Evolutionary conservation across 2,113 vertebrate genomes (phyloP).

Genomic region (Hydrolagus affinis): DNA sequence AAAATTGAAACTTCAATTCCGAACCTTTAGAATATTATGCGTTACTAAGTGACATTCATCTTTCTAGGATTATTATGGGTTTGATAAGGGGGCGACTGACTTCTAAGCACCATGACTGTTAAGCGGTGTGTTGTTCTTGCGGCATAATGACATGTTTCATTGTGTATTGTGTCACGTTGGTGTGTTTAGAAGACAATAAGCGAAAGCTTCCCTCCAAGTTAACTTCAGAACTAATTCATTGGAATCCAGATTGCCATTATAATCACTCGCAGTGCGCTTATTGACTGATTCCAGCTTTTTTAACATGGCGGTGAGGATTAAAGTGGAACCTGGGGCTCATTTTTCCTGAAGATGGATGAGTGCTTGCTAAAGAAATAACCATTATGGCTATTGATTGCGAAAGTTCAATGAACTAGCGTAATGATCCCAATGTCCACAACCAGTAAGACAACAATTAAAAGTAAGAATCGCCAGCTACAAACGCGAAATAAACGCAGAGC

Average conservation of each 20-base stretch:
- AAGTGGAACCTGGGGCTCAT: not conserved
- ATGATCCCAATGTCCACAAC: slow-evolving; percentile 13
- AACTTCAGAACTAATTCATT: not conserved
- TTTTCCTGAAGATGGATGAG: not conserved
- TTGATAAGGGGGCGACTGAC: not conserved
- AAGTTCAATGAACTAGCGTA: not conserved
- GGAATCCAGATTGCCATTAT: not conserved
- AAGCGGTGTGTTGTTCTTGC: no score
- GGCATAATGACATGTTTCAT: not conserved
- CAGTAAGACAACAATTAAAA: slow-evolving; percentile 2
- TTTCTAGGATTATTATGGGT: not conserved
- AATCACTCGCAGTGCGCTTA: not conserved
- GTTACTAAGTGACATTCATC: not conserved
- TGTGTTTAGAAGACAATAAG: not conserved
- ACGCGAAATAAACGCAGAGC: no score
- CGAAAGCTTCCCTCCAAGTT: not conserved
- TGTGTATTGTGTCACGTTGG: not conserved
- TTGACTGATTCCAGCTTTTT: not conserved
- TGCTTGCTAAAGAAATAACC: not conserved
- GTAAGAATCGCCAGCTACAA: no score
- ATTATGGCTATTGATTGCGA: slow-evolving; percentile 5
- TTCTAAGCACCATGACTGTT: no score
- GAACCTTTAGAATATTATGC: not conserved
- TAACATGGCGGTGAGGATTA: not conserved
- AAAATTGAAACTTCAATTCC: not conserved